Conservation (phyloP, 2,888 invertebrate genomes). For the Brenthis ino region DNA sequence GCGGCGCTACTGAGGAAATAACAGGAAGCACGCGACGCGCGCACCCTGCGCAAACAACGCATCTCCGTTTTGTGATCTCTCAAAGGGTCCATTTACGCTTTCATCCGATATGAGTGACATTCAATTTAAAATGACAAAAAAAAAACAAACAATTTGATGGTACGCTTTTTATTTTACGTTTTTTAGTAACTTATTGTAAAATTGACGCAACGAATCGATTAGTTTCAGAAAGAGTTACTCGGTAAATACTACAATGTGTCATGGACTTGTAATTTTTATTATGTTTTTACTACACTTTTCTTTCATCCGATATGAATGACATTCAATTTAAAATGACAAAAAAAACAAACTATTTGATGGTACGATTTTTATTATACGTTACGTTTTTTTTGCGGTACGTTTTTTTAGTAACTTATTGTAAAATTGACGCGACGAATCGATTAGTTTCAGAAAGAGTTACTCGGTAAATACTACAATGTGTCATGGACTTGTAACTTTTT, state of each 20-base stretch:
- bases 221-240: background rate
- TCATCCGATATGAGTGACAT: background rate
- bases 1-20: constrained; percentile 69
- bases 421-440: background rate
- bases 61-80: constrained; percentile 46
- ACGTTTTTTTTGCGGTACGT: too few relatives aligned
- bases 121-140: constrained; percentile 2
- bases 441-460: background rate
- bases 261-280: background rate
- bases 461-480: background rate
- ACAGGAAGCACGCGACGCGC: constrained; percentile 63
- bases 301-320: background rate
- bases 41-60: constrained; percentile 76
- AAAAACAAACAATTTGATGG: background rate
- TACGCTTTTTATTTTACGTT: background rate
- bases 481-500: background rate
- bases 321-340: background rate
- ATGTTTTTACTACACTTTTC: too few relatives aligned
- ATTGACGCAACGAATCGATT: constrained; percentile 1
- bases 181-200: constrained; percentile 5
- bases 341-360: background rate
- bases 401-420: constrained; percentile 3
- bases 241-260: constrained; percentile 1
- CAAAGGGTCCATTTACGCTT: constrained; percentile 27
- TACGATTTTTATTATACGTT: background rate